Evolutionary conservation across 2,113 vertebrate genomes (phyloP), one percentile per base, ranked within the genome.

Genomic region (Blennius ocellaris): DNA sequence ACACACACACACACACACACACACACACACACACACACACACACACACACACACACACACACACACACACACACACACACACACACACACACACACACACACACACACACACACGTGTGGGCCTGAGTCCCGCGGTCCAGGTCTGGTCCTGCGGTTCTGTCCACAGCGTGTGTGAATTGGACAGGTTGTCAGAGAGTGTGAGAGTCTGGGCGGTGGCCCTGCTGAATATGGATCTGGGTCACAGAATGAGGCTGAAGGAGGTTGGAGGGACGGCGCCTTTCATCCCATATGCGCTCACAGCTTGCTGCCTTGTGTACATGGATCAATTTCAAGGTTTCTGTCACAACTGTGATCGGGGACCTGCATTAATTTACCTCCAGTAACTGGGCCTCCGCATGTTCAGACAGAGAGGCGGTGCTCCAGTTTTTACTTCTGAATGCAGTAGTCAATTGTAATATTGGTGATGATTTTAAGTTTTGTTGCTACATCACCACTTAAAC

Each of bases 161-260:
- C 78, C 70, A 73, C 78, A 48, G 82, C 9, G 88, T 11, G 81
- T 90, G 91, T 92, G 87, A 91, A 92, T 51, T 87, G 80, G 87
- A 89, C 92, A 91, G 90, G 83, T 90, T 90, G 86, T 91, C 79
- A 58, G 2, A 49, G 72, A 60, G 81, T 72, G 81, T 69, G 73
- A 82, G 69, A 84, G 77, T 85, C 85, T 87, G 73, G 60, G 80
- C 84, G 78, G 73, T 62, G 60, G 67, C 72, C 78, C 81, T 85
- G 88, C 89, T 89, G 90, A 91, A 88, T 84, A 87, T 89, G 87
- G 90, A 93, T 93, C 86, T 93, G 91, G 92, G 92, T 93, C 91
- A 91, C 80, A 69, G 80, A 77, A 55, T 40, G 70, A 84, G 72
- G 76, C 59, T 12, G 64, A 71, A 41, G 55, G 72, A 76, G 76